These are phyloP conservation scores for Tragelaphus imberbis DNA, from an alignment of 2,113 vertebrate species.

Conservation along the genomic window DNA sequence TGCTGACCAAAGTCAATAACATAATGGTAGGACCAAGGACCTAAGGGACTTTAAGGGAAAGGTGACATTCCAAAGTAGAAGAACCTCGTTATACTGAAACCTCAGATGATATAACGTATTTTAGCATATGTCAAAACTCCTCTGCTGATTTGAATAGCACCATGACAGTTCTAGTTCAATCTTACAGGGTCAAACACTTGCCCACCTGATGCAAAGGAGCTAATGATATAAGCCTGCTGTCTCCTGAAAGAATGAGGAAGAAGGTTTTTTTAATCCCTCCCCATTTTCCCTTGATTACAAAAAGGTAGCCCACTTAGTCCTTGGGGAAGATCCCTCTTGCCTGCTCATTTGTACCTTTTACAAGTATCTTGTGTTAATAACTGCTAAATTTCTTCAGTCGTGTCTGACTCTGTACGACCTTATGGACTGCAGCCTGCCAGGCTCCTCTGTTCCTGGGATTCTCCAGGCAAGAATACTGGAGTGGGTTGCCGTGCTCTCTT, in stretches of 20 bases:
- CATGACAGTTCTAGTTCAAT: neutral
- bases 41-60: neutral
- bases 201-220: neutral
- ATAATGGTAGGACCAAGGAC: neutral
- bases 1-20: neutral
- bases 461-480: neutral
- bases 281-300: neutral
- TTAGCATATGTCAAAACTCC: neutral
- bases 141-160: neutral
- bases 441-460: neutral
- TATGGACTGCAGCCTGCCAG: neutral
- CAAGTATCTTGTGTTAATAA: neutral
- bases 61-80: neutral
- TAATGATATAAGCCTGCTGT: neutral
- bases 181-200: neutral
- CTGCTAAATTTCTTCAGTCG: neutral
- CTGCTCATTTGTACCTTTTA: neutral
- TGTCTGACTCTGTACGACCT: neutral
- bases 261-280: neutral
- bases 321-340: neutral
- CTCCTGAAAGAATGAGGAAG: neutral
- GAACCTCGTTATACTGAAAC: neutral
- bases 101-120: neutral
- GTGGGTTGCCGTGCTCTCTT: neutral
- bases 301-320: neutral